Percentiles rank a stretch among this genome's conserved stretches.
Evolutionary conservation across 2,113 vertebrate genomes (phyloP).

Genomic region (Pithys albifrons): DNA sequence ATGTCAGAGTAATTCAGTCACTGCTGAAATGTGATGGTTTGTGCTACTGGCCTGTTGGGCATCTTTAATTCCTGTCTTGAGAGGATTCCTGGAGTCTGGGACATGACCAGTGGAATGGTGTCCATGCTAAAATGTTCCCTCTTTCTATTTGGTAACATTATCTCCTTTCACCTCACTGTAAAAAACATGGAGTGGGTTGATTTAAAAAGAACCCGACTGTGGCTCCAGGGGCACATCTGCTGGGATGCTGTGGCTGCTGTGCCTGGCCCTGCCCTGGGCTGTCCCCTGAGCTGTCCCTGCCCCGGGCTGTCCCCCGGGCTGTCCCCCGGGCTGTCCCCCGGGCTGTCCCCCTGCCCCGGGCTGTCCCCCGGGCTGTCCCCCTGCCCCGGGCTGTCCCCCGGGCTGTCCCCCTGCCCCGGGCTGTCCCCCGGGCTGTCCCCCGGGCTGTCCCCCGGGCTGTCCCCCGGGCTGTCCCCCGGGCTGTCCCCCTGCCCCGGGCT

Average conservation of each 20-base stretch:
- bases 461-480: accelerated
- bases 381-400: too few relatives aligned
- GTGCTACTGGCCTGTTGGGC: not conserved
- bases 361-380: too few relatives aligned
- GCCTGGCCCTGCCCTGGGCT: too few relatives aligned
- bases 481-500: too few relatives aligned
- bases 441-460: too few relatives aligned
- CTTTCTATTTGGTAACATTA: accelerated
- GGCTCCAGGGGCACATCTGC: accelerated
- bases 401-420: too few relatives aligned
- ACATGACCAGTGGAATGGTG: accelerated
- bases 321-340: not conserved
- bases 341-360: too few relatives aligned
- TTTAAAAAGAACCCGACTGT: accelerated
- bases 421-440: not conserved
- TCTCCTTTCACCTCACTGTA: not conserved
- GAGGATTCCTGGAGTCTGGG: not conserved
- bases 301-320: too few relatives aligned
- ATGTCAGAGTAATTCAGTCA: accelerated
- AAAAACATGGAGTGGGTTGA: not conserved
- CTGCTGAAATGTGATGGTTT: not conserved
- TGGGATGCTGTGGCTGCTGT: accelerated
- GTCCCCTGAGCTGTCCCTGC: too few relatives aligned
- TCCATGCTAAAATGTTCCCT: accelerated
- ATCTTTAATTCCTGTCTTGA: not conserved